phyloP scores from a whole-genome alignment of 2,888 invertebrate species.

The Nudaria mundana region DNA sequence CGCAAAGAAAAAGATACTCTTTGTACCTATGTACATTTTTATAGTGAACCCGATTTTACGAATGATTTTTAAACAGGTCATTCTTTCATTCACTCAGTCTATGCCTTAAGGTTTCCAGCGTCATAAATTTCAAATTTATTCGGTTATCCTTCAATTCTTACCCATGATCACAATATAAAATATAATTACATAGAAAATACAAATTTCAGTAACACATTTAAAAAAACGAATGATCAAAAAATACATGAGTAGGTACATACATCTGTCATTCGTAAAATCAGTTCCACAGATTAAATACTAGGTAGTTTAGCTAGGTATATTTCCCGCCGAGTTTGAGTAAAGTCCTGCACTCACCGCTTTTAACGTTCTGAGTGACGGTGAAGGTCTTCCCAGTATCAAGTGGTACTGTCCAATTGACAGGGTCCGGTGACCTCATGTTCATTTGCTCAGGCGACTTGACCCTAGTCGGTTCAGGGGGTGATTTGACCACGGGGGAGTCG shows the following conservation, averaged over 20 bases:
- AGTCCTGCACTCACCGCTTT: conserved; percentile 77
- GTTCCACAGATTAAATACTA: conserved; percentile 35
- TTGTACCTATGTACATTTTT: conserved; percentile 45
- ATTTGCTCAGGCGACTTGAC: conserved; percentile 96
- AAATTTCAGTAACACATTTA: too few species aligned
- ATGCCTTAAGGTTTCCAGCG: not conserved
- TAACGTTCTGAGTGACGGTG: conserved; percentile 95
- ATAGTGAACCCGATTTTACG: conserved; percentile 41
- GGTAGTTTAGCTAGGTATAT: conserved; percentile 37
- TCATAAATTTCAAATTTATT: too few species aligned
- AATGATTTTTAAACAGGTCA: too few species aligned
- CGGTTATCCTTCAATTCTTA: too few species aligned
- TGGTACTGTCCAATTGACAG: conserved; percentile 97
- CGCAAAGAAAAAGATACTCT: conserved; percentile 63
- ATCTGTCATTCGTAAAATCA: conserved; percentile 28
- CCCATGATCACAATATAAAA: too few species aligned
- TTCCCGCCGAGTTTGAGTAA: conserved; percentile 53
- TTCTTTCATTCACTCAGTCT: conserved; percentile 11
- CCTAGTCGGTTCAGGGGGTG: conserved; percentile 95
- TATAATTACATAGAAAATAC: too few species aligned
- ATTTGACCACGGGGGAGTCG: conserved; percentile 88
- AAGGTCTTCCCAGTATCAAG: conserved; percentile 96
- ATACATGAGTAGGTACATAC: too few species aligned
- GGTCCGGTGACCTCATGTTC: conserved; percentile 95
- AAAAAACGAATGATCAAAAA: not conserved